Evolutionary conservation across 2,888 invertebrate genomes (phyloP), one percentile per base, ranked within the genome.

Genomic region (Masnerella sp.): DNA sequence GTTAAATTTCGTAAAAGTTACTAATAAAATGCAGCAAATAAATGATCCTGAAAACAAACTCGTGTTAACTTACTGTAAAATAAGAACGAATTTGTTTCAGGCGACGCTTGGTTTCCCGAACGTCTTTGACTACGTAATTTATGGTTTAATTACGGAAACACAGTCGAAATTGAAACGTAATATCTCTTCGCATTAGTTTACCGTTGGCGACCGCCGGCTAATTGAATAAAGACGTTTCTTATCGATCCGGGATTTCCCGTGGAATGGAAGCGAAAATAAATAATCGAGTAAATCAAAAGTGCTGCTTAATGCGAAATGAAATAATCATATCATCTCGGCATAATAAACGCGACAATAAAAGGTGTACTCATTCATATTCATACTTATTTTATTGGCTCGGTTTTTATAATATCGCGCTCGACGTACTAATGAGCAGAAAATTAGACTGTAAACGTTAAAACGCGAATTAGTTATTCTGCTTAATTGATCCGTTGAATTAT

Each of bases 21-120:
- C n/a, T n/a, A n/a, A 69, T 56, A 62, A 56, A 70, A 70, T 62
- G 70, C 49, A 54, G 62, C 30, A 43, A 70, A 56, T 62, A 62
- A 70, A 70, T 70, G 62, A 62, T 62, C 62, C 28, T 49, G 62
- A 56, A 61, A 62, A 56, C 56, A 62, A 56, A 70, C 56, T 56
- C 40, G 40, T 56, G 51, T 70, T 62, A 62, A 49, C 56, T 56
- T 42, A 43, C 70, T 56, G 36, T 49, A 49, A 56, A 52, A 51
- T 56, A 62, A 43, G 18, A 69, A 54, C 20, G 54, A 32, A 62
- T 69, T 54, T 69, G 68, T 59, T 45, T 18, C 25, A 12, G 28
- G n/a, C n/a, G n/a, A n/a, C n/a, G n/a, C n/a, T n/a, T n/a, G n/a
- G n/a, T n/a, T n/a, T n/a, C n/a, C n/a, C n/a, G n/a, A n/a, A n/a